Base-by-base conservation (phyloP, 2,113 vertebrate genomes). In the Platysteira castanea region DNA sequence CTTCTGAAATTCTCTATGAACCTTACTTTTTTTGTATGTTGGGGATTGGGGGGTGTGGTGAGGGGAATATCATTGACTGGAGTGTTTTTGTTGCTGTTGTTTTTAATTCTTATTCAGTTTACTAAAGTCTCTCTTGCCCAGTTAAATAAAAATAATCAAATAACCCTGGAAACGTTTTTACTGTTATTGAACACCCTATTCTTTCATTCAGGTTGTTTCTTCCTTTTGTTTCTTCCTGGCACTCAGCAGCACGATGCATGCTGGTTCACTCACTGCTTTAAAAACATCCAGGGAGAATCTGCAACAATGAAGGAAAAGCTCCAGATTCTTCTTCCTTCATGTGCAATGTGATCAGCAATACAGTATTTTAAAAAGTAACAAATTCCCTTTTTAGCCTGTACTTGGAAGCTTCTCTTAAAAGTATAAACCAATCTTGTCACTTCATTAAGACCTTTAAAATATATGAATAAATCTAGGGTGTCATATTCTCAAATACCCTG, bases 231-330 rank as follows among this genome's bases (percentile, higher is more conserved):
- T 46, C 39, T 76, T 54, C 39, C 39, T 67, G 19, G 37, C 7
- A 61, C 24, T 31, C 47, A 70, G 42, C 13, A 65, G 27, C 21
- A 47, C 0, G 0, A 20, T 20, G 4, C 14, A 1, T 26, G 6
- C 30, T 47, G 10, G 6, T 49, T 90, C 31, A 65, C 7, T 14
- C 18, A 28, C 7, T 0, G 1, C 24, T 80, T 78, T 42, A 35
- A 22, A 27, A 17, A 39, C n/a, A 28, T 10, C 37, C 7, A 7
- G 7, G 3, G 15, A 73, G 30, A 71, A 50, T 17, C 46, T 52
- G 11, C 21, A 80, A 31, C 31, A 79, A 10, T 5, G 10, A 57
- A 75, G n/a, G 5, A 39, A 81, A 74, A 42, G 10, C 4, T 84
- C 21, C 37, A 79, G 69, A 44, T 63, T 53, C 20, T 46, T 71